Evolutionary conservation across 92 coral and sea anemone species (phyloP), one percentile per base, ranked within the genome.

Genomic region (Epizoanthus rinbou): DNA sequence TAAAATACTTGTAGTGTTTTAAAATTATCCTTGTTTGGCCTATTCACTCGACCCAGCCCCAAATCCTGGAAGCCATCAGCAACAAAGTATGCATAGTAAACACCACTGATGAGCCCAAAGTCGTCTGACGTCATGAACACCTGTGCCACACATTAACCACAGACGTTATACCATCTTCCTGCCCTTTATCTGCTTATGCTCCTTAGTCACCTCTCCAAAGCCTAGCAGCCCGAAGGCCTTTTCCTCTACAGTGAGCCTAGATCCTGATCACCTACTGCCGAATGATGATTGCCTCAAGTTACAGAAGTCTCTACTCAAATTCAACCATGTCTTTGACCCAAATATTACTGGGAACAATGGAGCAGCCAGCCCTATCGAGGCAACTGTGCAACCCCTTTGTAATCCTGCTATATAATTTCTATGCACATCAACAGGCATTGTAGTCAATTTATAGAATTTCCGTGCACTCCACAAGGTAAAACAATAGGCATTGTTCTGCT

Each of bases 231-330:
- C 68, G 62, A 41, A 25, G 25, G 65, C 78, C 19, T 72, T 66
- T 74, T 86, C 84, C 71, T 62, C 86, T 62, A 54, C 54, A 37
- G 74, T 74, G 57, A 59, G 85, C 78, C n/a, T 88, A 15, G 86
- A 88, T 60, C 89, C 91, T 31, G 89, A 84, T 65, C 72, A 84
- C 64, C 57, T 39, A n/a, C 81, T 88, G 71, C 80, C 91, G 1
- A 31, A 68, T 66, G 84, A 64, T 63, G 70, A 56, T 50, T 73
- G 75, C 62, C 23, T 33, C 50, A 83, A 57, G 75, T 88, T 88
- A 35, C 85, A 76, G 59, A 72, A 41, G 35, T 69, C 84, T 17
- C 54, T 87, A 62, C 58, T 56, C 65, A 54, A 66, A 41, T 68
- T 60, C 45, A 84, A 85, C 57, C 45, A 69, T 84, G 39, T 76